Base-by-base conservation (phyloP, 2,113 vertebrate genomes). In the Oenanthe oenanthe region DNA sequence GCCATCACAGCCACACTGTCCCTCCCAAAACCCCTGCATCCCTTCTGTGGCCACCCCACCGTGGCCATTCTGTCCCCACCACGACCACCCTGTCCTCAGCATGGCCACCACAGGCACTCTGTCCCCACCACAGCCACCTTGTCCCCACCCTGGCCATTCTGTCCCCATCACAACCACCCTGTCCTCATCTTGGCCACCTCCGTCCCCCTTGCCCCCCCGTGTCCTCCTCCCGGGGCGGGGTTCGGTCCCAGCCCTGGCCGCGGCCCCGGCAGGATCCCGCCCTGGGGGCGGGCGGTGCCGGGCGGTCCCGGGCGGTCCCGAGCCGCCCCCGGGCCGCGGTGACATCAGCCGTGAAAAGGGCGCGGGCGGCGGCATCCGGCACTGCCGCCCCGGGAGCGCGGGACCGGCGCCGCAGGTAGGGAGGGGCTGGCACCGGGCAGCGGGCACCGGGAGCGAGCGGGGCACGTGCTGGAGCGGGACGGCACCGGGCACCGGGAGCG, bases 321-420 rank as follows among this genome's bases (percentile, higher is more conserved):
- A 24, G 48, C 48, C 48, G 48, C 48, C 48, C 48, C 48, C 48
- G 48, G 24, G 24, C 48, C 48, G 24, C 48, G 50, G 50, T 51
- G 50, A 51, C 50, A 51, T 92, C 90, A 92, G 90, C 90, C 89
- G 36, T 92, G 50, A 92, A 92, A 92, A 87, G 90, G 83, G 90
- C 90, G 90, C 75, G 89, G 89, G 70, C 89, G 54, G 89, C 83
- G 68, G 76, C 62, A 86, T 75, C 89, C 54, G 89, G 47, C 81
- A 91, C 67, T 79, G 81, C 88, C 81, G 67, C 67, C 66, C 62
- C 61, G 82, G 89, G 89, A 87, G 48, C 48, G 83, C 76, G 83
- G 81, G 76, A 86, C 47, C 68, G 61, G 68, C 89, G 67, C 76
- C 83, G 75, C 82, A 92, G 82, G 89, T 92, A 92, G 82, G 68